These are phyloP conservation scores for Datnioides undecimradiatus DNA, from an alignment of 2,113 vertebrate genomes.

Conservation along the genomic window DNA sequence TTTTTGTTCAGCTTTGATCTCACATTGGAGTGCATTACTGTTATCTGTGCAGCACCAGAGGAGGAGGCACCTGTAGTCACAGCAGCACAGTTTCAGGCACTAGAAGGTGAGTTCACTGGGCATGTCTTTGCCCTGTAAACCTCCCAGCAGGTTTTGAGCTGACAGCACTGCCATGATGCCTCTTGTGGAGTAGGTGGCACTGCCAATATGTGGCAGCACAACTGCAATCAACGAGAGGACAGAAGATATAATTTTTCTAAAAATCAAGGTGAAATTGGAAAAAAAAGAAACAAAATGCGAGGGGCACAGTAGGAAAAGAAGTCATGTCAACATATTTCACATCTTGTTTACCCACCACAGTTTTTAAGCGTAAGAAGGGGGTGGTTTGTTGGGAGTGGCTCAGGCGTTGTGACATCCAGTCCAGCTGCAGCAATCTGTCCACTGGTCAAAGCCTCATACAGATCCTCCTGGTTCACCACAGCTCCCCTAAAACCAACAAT, in stretches of 20 bases:
- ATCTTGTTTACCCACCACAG: conserved; percentile 69
- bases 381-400: conserved; percentile 81
- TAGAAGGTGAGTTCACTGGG: conserved; percentile 80
- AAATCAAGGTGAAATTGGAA: no score
- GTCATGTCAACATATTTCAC: neutral
- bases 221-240: conserved; percentile 67
- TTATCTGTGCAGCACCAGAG: neutral
- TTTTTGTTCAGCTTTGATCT: neutral
- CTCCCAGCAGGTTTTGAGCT: conserved; percentile 83
- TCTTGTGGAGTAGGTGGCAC: conserved; percentile 84
- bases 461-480: conserved; percentile 83
- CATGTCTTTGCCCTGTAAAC: conserved; percentile 80
- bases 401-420: conserved; percentile 80
- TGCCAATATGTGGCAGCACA: conserved; percentile 84
- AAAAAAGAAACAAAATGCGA: neutral
- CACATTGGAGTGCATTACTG: neutral
- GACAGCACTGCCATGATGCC: conserved; percentile 84
- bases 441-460: conserved; percentile 76
- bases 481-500: conserved; percentile 69
- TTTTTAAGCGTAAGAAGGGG: conserved; percentile 84
- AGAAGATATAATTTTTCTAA: neutral
- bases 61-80: neutral
- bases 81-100: neutral
- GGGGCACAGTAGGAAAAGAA: neutral
- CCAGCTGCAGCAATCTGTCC: conserved; percentile 81